These are phyloP conservation scores for Acronicta alni DNA, from an alignment of 2,888 invertebrate species.

Conservation along the genomic window DNA sequence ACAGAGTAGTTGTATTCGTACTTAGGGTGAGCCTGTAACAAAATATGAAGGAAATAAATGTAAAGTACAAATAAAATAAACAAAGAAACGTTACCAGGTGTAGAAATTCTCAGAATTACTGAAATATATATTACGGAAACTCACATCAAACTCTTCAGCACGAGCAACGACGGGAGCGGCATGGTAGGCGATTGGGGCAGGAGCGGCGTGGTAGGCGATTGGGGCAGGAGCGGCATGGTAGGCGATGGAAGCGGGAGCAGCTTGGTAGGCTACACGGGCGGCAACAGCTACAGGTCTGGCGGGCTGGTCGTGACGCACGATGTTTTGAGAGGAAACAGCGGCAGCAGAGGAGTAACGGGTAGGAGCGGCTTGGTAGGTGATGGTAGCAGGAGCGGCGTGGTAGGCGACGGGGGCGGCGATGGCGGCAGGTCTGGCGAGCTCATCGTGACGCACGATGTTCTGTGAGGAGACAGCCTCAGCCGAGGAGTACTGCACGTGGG, in stretches of 20 bases:
- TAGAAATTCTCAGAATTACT: too few species aligned
- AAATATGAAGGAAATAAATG: constrained; percentile 21
- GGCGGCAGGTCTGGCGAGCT: constrained; percentile 51
- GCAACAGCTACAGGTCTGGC: constrained; percentile 47
- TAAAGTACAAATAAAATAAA: constrained; percentile 18
- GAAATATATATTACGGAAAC: neutral
- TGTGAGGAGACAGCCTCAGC: constrained; percentile 70
- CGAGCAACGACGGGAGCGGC: constrained; percentile 58
- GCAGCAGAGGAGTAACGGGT: constrained; percentile 17
- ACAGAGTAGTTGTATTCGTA: constrained; percentile 86
- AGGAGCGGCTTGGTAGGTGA: constrained; percentile 40
- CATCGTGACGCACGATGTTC: constrained; percentile 64
- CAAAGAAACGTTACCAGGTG: neutral
- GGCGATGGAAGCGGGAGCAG: constrained; percentile 35
- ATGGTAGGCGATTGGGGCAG: constrained; percentile 23
- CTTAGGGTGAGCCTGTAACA: constrained; percentile 70
- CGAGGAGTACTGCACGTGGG: constrained; percentile 69
- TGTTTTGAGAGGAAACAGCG: constrained; percentile 39
- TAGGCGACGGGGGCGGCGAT: constrained; percentile 47
- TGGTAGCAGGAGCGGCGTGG: constrained; percentile 50
- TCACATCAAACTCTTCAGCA: constrained; percentile 50
- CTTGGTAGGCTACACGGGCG: constrained; percentile 22
- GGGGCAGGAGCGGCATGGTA: constrained; percentile 54
- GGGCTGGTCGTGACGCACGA: constrained; percentile 63
- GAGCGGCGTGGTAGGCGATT: constrained; percentile 46